A percentile compares a stretch with the other conserved stretches of the same genome.
Conservation (phyloP, 1,140 invertebrate species). For the Chymomyza costata region DNA sequence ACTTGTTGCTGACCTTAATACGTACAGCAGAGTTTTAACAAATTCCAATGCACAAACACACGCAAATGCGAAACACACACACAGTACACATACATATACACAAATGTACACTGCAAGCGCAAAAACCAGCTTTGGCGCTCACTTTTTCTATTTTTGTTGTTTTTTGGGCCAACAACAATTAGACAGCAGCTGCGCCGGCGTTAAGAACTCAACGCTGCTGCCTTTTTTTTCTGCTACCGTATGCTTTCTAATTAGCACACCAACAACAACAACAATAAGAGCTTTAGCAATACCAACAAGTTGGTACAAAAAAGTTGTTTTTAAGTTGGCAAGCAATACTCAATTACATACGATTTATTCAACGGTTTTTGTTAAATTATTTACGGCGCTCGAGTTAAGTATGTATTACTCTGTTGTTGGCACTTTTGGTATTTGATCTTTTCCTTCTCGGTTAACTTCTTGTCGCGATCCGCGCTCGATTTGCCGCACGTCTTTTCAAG, state of each 20-base stretch:
- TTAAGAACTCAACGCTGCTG: slow-evolving; percentile 42
- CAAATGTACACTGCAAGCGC: slow-evolving; percentile 20
- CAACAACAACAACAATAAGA: slow-evolving; percentile 12
- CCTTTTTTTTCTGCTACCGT: slow-evolving; percentile 1
- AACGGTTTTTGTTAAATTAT: slow-evolving; percentile 13
- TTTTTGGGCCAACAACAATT: slow-evolving; percentile 63
- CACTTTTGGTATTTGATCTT: slow-evolving; percentile 28
- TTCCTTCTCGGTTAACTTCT: slow-evolving; percentile 32
- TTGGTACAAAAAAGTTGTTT: slow-evolving; percentile 12
- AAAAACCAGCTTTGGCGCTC: slow-evolving; percentile 36
- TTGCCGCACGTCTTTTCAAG: slow-evolving; percentile 41
- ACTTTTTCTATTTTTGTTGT: slow-evolving; percentile 24
- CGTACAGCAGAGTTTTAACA: slow-evolving; percentile 42
- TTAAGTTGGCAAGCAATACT: slow-evolving; percentile 1
- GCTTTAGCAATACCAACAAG: slow-evolving; percentile 20
- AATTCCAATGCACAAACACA: slow-evolving; percentile 58
- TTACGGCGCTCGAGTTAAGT: neutral
- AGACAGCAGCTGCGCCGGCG: slow-evolving; percentile 49
- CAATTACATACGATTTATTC: slow-evolving; percentile 10
- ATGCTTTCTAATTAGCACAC: slow-evolving; percentile 41
- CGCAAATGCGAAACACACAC: slow-evolving; percentile 18
- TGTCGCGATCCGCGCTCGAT: slow-evolving; percentile 35
- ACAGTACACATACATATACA: slow-evolving; percentile 10
- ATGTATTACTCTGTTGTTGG: slow-evolving; percentile 20
- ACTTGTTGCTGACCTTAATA: slow-evolving; percentile 69